Evolutionary conservation across 2,113 vertebrate genomes (phyloP), one percentile per base, ranked within the genome.

Genomic region (Orientallactaga bullata): DNA sequence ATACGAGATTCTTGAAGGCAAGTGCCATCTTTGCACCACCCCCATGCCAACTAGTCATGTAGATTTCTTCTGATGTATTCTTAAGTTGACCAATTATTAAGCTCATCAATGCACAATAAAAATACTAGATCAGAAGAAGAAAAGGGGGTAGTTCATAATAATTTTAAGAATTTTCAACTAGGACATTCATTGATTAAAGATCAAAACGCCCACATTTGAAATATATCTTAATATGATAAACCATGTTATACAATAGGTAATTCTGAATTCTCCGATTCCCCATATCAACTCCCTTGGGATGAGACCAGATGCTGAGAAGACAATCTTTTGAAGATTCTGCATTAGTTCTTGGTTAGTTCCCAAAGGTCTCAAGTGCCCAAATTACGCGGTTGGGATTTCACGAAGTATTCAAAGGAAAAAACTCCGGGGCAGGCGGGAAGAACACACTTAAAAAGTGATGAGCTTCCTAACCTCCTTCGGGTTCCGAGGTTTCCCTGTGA

Each of bases 391-490:
- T 95, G 79, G 85, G 96, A 95, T 95, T 96, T 95, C 85, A 85
- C 26, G 0, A 93, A 96, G 77, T 89, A 94, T 86, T 96, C 90
- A 51, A 89, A 96, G 93, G 35, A 91, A 85, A 96, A 5, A 91
- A 95, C 94, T 37, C 85, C 17, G 87, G 94, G n/a, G 84, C 24
- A 66, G 93, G 95, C 89, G 96, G 97, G 96, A 94, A 97, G 96
- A 90, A 94, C 90, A 96, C 93, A 94, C 96, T 92, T 96, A 94
- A 30, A 86, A 78, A 68, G 65, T 37, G 71, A 74, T 58, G 95
- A 97, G 98, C 96, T 98, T 97, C 97, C 97, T 94, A 96, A 95
- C 92, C 63, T 93, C 97, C 97, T 97, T 96, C 84, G 79, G 79
- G 91, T 93, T 91, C 47, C 77, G 69, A 98, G 98, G 97, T 98